A percentile compares a stretch with the other conserved stretches of the same genome.
Conservation (phyloP, 30 jellyfish, hydroid and myxozoan genomes). For the Cassiopea andromeda region DNA sequence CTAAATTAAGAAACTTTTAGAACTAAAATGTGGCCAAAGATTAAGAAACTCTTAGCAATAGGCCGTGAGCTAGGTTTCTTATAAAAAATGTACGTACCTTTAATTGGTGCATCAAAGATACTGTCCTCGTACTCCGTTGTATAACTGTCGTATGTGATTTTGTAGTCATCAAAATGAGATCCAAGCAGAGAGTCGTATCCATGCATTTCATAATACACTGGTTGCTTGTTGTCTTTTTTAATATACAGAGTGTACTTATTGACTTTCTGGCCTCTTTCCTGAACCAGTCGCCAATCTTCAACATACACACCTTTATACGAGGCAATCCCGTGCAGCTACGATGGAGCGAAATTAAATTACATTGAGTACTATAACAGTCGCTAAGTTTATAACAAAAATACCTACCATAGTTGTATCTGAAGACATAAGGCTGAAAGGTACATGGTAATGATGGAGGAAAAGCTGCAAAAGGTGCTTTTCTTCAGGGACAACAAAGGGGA, state of each 20-base stretch:
- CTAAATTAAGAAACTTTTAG: too few relatives aligned
- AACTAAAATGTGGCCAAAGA: too few relatives aligned
- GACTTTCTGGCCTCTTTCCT: conserved; percentile 48
- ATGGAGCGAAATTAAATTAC: background rate
- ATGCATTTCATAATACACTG: conserved; percentile 62
- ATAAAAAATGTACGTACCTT: conserved; percentile 20
- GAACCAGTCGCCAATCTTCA: conserved; percentile 70
- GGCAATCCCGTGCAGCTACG: conserved; percentile 25
- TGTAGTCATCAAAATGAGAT: conserved; percentile 74
- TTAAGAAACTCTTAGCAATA: too few relatives aligned
- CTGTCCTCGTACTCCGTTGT: conserved; percentile 35
- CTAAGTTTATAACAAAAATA: too few relatives aligned
- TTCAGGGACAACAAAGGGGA: too few relatives aligned
- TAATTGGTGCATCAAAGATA: conserved; percentile 55
- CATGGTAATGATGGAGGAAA: too few relatives aligned
- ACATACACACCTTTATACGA: conserved; percentile 34
- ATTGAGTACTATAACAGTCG: too few relatives aligned
- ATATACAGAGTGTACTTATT: conserved; percentile 55
- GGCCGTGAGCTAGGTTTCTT: too few relatives aligned
- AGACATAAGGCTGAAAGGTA: too few relatives aligned
- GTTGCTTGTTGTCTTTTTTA: conserved; percentile 12
- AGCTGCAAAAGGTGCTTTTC: too few relatives aligned
- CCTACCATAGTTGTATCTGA: too few relatives aligned
- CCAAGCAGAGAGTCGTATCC: conserved; percentile 74
- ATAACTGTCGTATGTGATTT: conserved; percentile 16